These are phyloP conservation scores for Euwallacea similis DNA, from an alignment of 1,140 invertebrate genomes.

Conservation along the genomic window DNA sequence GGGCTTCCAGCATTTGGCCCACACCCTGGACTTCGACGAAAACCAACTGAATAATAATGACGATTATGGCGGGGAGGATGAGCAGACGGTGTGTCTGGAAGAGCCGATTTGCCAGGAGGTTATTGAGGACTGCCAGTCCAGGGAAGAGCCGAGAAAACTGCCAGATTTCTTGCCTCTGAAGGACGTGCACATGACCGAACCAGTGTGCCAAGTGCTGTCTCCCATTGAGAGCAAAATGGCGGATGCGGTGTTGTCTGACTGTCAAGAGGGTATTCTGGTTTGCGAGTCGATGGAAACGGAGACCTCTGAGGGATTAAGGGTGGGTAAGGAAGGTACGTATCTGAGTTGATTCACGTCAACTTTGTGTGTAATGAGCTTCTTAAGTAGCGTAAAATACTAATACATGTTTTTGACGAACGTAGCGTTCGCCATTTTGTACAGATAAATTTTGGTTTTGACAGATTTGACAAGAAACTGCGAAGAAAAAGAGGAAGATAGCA, in stretches of 20 bases:
- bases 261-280: conserved; percentile 42
- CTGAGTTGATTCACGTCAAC: too few species aligned
- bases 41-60: conserved; percentile 37
- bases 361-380: too few species aligned
- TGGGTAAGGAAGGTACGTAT: too few species aligned
- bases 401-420: too few species aligned
- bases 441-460: background rate
- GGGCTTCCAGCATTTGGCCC: conserved; percentile 66
- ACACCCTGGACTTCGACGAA: conserved; percentile 55
- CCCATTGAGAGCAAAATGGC: conserved; percentile 53
- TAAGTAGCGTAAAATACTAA: too few species aligned
- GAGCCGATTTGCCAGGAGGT: background rate
- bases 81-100: too few species aligned
- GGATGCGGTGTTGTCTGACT: conserved; percentile 59
- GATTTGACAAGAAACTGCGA: conserved; percentile 51
- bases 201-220: background rate
- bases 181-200: background rate
- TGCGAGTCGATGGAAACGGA: background rate
- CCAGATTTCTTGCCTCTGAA: conserved; percentile 25
- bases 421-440: background rate
- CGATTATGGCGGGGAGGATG: background rate
- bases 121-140: background rate
- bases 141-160: conserved; percentile 12
- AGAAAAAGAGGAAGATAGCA: conserved; percentile 51
- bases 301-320: too few species aligned